Base-by-base conservation (phyloP, 2,113 vertebrate species). In the Nerophis lumbriciformis region DNA sequence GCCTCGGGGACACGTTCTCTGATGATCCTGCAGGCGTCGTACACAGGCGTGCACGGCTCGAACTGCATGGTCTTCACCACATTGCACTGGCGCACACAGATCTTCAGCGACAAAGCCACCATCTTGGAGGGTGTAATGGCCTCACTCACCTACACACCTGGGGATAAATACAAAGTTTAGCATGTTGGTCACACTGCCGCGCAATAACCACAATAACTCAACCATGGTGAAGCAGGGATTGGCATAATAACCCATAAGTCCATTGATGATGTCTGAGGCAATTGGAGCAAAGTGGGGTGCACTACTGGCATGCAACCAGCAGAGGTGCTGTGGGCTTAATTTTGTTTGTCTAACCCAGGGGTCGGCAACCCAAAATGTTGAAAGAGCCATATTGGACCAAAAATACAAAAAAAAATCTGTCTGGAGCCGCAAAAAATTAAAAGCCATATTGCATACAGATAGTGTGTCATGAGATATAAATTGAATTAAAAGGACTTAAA, bases 1-100 rank as follows among this genome's bases (percentile, higher is more conserved):
- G 96, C 96, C 74, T 99, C 97, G 0, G 95, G 96, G 5, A 99
- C 97, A 53, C 96, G 85, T 60, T 99, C 97, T 3, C 97, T 86
- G 60, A 99, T 97, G 48, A 95, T 94, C 35, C 95, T 89, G 52
- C 97, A 99, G 0, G 97, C 97, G 0, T 99, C 97, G 0, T 98
- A 99, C 53, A 99, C 94, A 0, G 96, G 95, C 0, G 96, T 99
- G 48, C 91, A 98, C 0, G 97, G 97, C 11, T 98, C 96, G 53
- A 99, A 99, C 79, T 99, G 97, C 96, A 99, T 99, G 0, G 97
- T 99, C 90, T 99, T 99, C 80, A 99, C 95, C 59, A 99, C 97
- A 4, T 99, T 99, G 90, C 97, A 98, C 48, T 99, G 97, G 44
- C 96, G 96, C 16, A 99, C 92, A n/a, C 97, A 99, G 66, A 99